Evolutionary conservation across 2,113 vertebrate genomes (phyloP), one percentile per base, ranked within the genome.

Genomic region (Hippopotamus amphibius): DNA sequence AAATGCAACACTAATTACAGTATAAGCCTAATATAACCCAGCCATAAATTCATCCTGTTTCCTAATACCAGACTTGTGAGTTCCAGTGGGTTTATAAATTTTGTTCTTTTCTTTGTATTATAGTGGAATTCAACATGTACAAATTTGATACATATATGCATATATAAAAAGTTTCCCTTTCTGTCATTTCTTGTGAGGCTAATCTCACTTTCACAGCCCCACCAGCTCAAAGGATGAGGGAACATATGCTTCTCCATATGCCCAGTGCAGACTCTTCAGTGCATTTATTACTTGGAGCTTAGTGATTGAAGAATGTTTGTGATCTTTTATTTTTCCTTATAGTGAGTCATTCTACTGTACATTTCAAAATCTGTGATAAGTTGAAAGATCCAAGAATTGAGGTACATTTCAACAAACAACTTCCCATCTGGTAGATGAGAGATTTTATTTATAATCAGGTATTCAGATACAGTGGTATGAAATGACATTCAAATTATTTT

Each of bases 191-290:
- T 97, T 97, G 97, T 97, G 88, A 98, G 96, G 96, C 98, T 98
- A 95, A 95, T 98, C 98, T 98, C 98, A 98, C 97, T 97, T 98
- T 98, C 98, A 96, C 98, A 98, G 96, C 97, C 98, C 92, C 87
- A 90, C 95, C 96, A 98, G 97, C 97, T 98, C 95, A n/a, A 16
- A 98, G 97, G 97, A 98, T 98, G 97, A 98, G 93, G 95, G 98
- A 99, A 98, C 99, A 99, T 99, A 99, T 99, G 99, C 97, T 97
- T 98, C 98, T 97, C 99, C 99, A 99, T 99, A 99, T 99, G 99
- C 97, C 97, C 95, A 22, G 94, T 97, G 96, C 96, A 98, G 98
- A 97, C 93, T 98, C 98, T 97, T 99, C 98, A 95, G 93, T 97
- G 97, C 98, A 96, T 98, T 98, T 98, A 98, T 98, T 98, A 97